Evolutionary conservation across 2,888 invertebrate species (phyloP).

Genomic region (Acanthosepion pharaonis): DNA sequence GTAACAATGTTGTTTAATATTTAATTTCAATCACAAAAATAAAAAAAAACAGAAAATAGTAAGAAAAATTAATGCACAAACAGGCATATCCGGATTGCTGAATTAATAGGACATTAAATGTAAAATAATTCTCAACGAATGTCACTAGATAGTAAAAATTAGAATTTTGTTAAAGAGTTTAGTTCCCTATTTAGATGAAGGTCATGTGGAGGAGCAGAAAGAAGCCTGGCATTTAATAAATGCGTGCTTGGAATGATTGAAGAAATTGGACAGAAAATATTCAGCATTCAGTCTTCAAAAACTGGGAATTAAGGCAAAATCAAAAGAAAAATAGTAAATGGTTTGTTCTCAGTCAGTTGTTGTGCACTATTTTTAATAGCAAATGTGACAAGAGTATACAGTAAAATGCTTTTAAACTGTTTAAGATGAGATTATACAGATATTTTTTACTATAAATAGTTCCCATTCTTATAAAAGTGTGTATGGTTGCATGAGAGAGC

Average conservation of each 20-base stretch:
- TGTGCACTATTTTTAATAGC: not conserved
- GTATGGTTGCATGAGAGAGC: too few relatives aligned
- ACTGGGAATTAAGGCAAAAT: not conserved
- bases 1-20: not conserved
- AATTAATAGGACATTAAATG: not conserved
- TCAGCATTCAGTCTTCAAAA: not conserved
- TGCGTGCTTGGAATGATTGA: not conserved
- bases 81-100: not conserved
- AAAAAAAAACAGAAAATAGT: not conserved
- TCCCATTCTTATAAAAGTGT: too few relatives aligned
- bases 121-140: not conserved
- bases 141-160: not conserved
- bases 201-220: not conserved
- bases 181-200: not conserved
- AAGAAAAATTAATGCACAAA: not conserved
- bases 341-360: not conserved
- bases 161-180: not conserved
- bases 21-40: not conserved
- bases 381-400: not conserved
- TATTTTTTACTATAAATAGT: too few relatives aligned
- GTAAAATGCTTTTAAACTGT: not conserved
- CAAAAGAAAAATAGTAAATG: not conserved
- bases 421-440: not conserved
- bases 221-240: not conserved
- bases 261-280: not conserved